phyloP scores from a whole-genome alignment of 2,888 invertebrate species.

The Cephus pulcher region DNA sequence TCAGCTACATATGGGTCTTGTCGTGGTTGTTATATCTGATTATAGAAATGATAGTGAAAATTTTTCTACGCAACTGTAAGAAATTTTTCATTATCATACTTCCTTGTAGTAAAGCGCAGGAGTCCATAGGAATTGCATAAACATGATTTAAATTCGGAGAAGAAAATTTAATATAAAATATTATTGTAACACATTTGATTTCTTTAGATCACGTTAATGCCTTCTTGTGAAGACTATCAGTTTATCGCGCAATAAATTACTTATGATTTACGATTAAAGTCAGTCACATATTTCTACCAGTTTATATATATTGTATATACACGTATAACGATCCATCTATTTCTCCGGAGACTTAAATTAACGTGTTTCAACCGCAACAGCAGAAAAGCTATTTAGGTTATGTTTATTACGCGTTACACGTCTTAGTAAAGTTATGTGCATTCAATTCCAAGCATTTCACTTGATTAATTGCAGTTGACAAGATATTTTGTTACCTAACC shows the following conservation, averaged over 20 bases:
- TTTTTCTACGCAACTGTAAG: too few species aligned
- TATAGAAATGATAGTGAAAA: too few species aligned
- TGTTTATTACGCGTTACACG: background rate
- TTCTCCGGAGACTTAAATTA: background rate
- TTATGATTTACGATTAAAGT: too few species aligned
- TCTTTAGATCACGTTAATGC: too few species aligned
- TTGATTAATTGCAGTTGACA: background rate
- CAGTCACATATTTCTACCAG: too few species aligned
- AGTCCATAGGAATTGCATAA: background rate
- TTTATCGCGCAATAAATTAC: too few species aligned
- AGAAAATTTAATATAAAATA: background rate
- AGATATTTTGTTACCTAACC: background rate
- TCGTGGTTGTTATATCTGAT: too few species aligned
- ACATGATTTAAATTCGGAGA: background rate
- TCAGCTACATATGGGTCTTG: background rate
- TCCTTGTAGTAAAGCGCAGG: too few species aligned
- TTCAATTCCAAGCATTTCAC: background rate
- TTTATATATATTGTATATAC: too few species aligned
- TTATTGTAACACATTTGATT: too few species aligned
- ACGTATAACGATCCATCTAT: background rate
- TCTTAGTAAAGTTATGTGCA: background rate
- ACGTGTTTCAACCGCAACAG: background rate
- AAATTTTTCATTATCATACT: too few species aligned
- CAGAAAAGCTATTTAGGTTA: background rate
- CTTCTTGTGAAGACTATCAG: too few species aligned